Conservation (phyloP, 1,140 invertebrate genomes). For the Rhopalosiphum padi region DNA sequence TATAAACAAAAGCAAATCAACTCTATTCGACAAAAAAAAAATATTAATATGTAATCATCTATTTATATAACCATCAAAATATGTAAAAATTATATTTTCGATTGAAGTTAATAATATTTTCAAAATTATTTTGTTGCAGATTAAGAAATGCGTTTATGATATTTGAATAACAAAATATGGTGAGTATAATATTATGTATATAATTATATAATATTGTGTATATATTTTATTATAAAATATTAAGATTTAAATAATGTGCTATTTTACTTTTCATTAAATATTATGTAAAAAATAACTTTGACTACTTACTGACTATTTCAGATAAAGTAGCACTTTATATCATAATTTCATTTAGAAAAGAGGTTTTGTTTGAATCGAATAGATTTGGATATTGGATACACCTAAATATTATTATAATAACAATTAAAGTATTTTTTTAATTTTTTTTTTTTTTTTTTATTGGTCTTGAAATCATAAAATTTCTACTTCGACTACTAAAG, state of each 20-base stretch:
- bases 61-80: neutral
- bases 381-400: neutral
- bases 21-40: neutral
- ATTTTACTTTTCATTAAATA: neutral
- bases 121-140: neutral
- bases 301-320: neutral
- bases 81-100: neutral
- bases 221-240: neutral
- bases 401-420: neutral
- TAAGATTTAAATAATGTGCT: neutral
- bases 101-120: neutral
- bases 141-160: neutral
- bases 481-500: too few species aligned
- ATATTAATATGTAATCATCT: neutral
- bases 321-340: neutral
- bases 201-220: neutral
- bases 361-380: neutral
- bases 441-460: too few species aligned
- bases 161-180: neutral
- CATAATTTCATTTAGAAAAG: neutral
- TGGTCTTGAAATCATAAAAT: too few species aligned
- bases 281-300: neutral
- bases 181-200: neutral
- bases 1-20: neutral
- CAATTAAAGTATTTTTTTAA: neutral